These are phyloP conservation scores for Cataglyphis livida DNA, from an alignment of 2,888 invertebrate species.

Conservation along the genomic window DNA sequence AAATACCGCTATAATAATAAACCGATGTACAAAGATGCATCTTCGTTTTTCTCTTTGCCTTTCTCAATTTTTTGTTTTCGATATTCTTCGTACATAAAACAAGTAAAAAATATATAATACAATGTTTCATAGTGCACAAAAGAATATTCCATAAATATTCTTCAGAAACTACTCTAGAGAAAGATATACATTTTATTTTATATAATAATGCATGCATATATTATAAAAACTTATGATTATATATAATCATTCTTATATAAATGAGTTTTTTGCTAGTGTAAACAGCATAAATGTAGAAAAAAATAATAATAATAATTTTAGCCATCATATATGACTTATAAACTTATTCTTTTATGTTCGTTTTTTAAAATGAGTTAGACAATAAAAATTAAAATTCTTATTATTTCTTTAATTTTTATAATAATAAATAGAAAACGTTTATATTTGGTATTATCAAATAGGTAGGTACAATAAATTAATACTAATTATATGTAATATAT, in stretches of 20 bases:
- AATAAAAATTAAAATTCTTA: neutral
- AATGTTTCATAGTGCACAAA: neutral
- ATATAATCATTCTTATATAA: no score
- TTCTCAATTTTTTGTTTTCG: neutral
- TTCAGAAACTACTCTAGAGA: neutral
- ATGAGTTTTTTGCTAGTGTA: neutral
- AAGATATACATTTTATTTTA: conserved; percentile 1
- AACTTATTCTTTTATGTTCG: neutral
- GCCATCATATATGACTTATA: neutral
- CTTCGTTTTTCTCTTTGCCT: conserved; percentile 60
- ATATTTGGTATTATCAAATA: neutral
- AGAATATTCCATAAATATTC: conserved; percentile 14
- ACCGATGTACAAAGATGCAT: conserved; percentile 83
- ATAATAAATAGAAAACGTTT: neutral
- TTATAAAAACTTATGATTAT: neutral
- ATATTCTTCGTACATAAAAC: neutral
- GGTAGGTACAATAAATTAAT: conserved; percentile 56
- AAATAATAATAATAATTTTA: neutral
- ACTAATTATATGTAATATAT: neutral
- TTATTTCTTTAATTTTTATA: neutral
- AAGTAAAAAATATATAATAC: neutral
- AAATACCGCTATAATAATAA: conserved; percentile 85
- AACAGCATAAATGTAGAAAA: conserved; percentile 4
- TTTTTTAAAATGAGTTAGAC: neutral
- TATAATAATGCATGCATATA: neutral